Conservation (phyloP, 1,140 invertebrate genomes). For the Lepidurus couesii region DNA sequence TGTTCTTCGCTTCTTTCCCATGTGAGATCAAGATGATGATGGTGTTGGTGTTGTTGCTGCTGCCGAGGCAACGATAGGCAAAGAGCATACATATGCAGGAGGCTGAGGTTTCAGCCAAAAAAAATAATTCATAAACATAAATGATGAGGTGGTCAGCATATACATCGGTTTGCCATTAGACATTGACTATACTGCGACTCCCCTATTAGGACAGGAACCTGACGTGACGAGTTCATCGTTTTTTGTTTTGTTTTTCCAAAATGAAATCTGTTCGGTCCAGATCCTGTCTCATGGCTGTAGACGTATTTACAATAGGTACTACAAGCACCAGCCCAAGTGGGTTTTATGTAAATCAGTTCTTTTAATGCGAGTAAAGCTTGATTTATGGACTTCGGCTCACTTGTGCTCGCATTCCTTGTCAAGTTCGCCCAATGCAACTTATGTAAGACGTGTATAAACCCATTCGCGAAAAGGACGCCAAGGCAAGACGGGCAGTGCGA, state of each 20-base stretch:
- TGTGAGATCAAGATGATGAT: constrained; percentile 18
- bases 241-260: not conserved
- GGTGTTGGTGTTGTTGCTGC: not conserved
- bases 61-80: not conserved
- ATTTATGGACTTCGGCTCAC: constrained; percentile 11
- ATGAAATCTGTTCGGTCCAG: not conserved
- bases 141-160: not conserved
- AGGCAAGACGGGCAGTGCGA: not conserved
- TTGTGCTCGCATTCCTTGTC: not conserved
- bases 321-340: not conserved
- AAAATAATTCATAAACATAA: not conserved
- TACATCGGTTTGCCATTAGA: constrained; percentile 13
- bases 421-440: constrained; percentile 18
- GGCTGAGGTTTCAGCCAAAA: not conserved
- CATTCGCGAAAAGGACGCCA: not conserved
- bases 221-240: constrained; percentile 21
- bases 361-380: not conserved
- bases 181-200: not conserved
- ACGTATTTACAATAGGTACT: not conserved
- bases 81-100: not conserved
- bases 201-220: constrained; percentile 8
- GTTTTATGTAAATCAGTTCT: constrained; percentile 16
- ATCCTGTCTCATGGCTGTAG: not conserved
- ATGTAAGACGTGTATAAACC: not conserved
- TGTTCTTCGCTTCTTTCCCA: not conserved